phyloP scores from a whole-genome alignment of 64 coral and sea anemone genomes.

The Pocillopora verrucosa region DNA sequence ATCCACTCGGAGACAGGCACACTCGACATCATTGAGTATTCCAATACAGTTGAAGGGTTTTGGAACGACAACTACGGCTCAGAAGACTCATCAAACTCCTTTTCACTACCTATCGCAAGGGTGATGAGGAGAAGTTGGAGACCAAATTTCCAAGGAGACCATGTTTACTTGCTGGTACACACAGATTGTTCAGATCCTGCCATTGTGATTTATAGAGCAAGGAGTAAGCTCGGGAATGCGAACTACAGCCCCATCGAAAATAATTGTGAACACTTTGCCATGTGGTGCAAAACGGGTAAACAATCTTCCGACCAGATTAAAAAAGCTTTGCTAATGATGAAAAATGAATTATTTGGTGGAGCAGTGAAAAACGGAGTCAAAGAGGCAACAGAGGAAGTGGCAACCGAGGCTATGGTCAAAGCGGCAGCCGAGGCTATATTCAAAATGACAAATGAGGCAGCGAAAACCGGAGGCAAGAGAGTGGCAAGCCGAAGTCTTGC shows the following conservation, averaged over 20 bases:
- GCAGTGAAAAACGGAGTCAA: no score
- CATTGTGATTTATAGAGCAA: neutral
- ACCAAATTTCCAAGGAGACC: neutral
- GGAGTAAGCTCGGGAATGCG: neutral
- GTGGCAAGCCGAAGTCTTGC: neutral
- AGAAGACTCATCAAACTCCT: neutral
- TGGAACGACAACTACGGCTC: neutral
- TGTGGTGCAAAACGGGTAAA: slow-evolving; percentile 35
- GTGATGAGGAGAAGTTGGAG: neutral
- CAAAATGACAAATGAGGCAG: no score
- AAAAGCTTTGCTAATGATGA: neutral
- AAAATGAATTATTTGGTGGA: no score
- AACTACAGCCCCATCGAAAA: slow-evolving; percentile 5
- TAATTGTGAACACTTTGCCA: slow-evolving; percentile 46
- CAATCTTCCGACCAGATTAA: slow-evolving; percentile 12
- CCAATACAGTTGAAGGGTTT: neutral
- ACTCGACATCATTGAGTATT: slow-evolving; percentile 21
- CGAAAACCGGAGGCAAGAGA: no score
- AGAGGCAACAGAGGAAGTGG: neutral
- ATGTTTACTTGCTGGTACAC: slow-evolving; percentile 7
- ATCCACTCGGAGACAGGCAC: neutral
- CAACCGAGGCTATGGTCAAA: no score
- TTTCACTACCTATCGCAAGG: neutral
- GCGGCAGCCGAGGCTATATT: neutral
- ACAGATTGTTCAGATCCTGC: neutral